phyloP scores from a whole-genome alignment of 2,113 vertebrate species.

The Cisticola juncidis region DNA sequence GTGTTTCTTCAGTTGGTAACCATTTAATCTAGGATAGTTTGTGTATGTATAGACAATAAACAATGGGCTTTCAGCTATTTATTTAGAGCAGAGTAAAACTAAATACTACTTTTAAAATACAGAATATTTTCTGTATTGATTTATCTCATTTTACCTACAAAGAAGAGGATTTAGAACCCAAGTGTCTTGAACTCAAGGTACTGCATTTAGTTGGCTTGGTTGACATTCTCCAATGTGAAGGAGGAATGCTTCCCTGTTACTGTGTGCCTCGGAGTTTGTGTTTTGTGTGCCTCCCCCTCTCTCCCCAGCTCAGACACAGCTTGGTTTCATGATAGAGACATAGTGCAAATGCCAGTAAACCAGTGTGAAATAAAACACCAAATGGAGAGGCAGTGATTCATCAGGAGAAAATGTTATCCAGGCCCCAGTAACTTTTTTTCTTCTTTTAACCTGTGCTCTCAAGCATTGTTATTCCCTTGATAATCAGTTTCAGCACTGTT shows the following conservation, averaged over 20 bases:
- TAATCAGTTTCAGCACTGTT: not conserved
- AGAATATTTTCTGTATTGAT: not conserved
- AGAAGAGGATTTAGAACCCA: not conserved
- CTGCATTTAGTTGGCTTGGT: not conserved
- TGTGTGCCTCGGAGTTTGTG: not conserved
- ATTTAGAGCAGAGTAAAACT: not conserved
- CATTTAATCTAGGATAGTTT: not conserved
- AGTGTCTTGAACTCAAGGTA: not conserved
- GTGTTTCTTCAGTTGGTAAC: not conserved
- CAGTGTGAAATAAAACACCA: slow-evolving; percentile 71
- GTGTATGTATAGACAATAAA: not conserved
- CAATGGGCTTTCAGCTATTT: not conserved
- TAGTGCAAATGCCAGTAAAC: slow-evolving; percentile 66
- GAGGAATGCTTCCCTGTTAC: not conserved
- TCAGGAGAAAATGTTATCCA: slow-evolving; percentile 67
- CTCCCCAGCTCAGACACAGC: slow-evolving; percentile 31
- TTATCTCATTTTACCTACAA: not conserved
- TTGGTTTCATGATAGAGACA: slow-evolving; percentile 41
- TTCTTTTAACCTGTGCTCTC: slow-evolving; percentile 29
- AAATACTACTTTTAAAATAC: not conserved
- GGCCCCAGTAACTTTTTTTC: slow-evolving; percentile 57
- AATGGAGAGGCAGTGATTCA: slow-evolving; percentile 73
- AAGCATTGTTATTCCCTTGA: not conserved
- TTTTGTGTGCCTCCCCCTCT: not conserved
- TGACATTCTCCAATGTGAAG: not conserved